These are phyloP conservation scores for Prenolepis imparis DNA, from an alignment of 2,888 invertebrate species.

Conservation along the genomic window DNA sequence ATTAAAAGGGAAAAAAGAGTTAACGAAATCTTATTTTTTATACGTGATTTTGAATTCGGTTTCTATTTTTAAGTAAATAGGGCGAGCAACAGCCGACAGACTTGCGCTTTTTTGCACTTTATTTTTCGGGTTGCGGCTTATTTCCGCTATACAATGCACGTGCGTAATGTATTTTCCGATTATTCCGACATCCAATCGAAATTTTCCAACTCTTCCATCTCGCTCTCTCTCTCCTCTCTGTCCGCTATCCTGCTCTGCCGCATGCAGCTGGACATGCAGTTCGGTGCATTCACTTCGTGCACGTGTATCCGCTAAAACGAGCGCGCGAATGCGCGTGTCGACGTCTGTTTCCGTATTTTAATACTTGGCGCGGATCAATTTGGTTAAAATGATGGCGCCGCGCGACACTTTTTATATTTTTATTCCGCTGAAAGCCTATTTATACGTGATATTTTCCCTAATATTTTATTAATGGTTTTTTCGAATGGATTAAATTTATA, in stretches of 20 bases:
- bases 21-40: neutral
- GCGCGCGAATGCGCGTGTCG: neutral
- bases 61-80: conserved; percentile 25
- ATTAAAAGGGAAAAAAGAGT: neutral
- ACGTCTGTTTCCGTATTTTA: conserved; percentile 55
- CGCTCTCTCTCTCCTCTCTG: neutral
- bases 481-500: conserved; percentile 25
- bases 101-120: conserved; percentile 64
- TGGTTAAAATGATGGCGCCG: conserved; percentile 38
- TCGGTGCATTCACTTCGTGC: conserved; percentile 38
- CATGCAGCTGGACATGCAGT: conserved; percentile 19
- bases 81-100: conserved; percentile 10
- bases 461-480: conserved; percentile 46
- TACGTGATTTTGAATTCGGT: neutral
- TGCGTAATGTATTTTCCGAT: conserved; percentile 72
- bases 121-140: conserved; percentile 73
- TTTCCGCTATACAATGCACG: conserved; percentile 65
- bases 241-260: conserved; percentile 5
- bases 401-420: conserved; percentile 39
- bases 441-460: conserved; percentile 12
- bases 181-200: conserved; percentile 56
- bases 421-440: conserved; percentile 48
- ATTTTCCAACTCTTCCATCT: conserved; percentile 10
- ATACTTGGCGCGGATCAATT: conserved; percentile 50
- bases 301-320: conserved; percentile 35